Base-by-base conservation (phyloP, 2,888 invertebrate species). In the Nasonovia ribisnigri region DNA sequence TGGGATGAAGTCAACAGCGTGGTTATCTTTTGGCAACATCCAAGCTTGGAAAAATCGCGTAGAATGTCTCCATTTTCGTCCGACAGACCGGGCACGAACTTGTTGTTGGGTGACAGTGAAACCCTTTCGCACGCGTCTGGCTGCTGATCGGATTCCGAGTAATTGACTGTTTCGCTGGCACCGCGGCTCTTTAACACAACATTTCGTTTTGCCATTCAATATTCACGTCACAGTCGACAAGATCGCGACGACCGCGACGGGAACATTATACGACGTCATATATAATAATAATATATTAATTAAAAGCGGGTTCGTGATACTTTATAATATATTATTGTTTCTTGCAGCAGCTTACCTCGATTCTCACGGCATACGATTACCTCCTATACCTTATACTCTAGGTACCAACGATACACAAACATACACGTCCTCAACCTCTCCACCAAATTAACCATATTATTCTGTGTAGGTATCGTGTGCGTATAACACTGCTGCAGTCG, bases 1-100 rank as follows among this genome's bases (percentile, higher is more conserved):
- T 93, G 93, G 20, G 93, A 93, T 42, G 93, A 93, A 11, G 93
- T 93, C 90, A 93, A 46, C 60, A 93, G 86, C 29, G 93, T 93
- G 20, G 93, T 93, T 86, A 93, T 48, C 42, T 93, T 93, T 29
- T 90, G 93, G 57, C 93, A 93, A 60, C 93, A 93, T n/a, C 90
- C 90, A 60, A 93, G 93, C 57, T 93, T 90, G 90, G 90, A 90
- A 67, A 93, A 93, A 54, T 93, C 90, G 20, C 93, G 93, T 2
- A 93, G 42, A 16, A 93, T 57, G 42, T 93, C 93, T 20, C 86
- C 93, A 93, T 93, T 86, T 20, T 90, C 93, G 48, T 90, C 93
- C 20, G 93, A 67, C 46, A 93, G 42, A 6, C 86, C 90, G 57
- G 90, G 57, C 42, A 88, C 89, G 84, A 90, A 86, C 60, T 93